Percentiles rank a stretch among this genome's conserved stretches.
Conservation (phyloP, 2,888 invertebrate genomes). For the Ferrisia virgata region DNA sequence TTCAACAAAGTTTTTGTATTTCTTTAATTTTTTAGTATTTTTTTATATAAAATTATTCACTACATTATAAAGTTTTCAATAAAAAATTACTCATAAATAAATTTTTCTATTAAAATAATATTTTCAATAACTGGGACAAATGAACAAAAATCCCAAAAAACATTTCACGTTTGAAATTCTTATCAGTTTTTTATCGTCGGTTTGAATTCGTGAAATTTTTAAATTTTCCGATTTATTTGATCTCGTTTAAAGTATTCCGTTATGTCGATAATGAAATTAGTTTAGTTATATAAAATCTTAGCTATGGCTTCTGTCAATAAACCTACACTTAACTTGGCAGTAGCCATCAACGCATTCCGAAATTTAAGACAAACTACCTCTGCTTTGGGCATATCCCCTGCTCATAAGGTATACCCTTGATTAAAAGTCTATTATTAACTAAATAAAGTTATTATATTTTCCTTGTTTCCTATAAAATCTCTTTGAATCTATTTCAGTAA, state of each 20-base stretch:
- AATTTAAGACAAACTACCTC: constrained; percentile 19
- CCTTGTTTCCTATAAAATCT: background rate
- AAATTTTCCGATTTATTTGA: background rate
- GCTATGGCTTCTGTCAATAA: constrained; percentile 16
- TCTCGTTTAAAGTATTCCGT: background rate
- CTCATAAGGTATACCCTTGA: constrained; percentile 27
- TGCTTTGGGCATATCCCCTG: background rate
- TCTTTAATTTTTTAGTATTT: no score
- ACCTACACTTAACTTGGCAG: constrained; percentile 32
- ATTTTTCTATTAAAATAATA: no score
- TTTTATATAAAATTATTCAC: no score
- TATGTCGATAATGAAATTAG: background rate
- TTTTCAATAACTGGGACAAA: background rate
- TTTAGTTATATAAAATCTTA: background rate
- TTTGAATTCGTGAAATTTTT: background rate
- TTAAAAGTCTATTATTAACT: background rate
- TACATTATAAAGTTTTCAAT: no score
- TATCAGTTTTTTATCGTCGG: constrained; percentile 9
- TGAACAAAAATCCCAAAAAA: background rate
- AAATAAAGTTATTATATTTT: background rate
- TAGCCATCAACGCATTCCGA: constrained; percentile 21
- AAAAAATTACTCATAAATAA: no score
- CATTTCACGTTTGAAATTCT: background rate
- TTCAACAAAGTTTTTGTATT: no score
- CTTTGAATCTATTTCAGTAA: background rate